Base-by-base conservation (phyloP, 1,140 invertebrate species). In the Liolophura sinensis region DNA sequence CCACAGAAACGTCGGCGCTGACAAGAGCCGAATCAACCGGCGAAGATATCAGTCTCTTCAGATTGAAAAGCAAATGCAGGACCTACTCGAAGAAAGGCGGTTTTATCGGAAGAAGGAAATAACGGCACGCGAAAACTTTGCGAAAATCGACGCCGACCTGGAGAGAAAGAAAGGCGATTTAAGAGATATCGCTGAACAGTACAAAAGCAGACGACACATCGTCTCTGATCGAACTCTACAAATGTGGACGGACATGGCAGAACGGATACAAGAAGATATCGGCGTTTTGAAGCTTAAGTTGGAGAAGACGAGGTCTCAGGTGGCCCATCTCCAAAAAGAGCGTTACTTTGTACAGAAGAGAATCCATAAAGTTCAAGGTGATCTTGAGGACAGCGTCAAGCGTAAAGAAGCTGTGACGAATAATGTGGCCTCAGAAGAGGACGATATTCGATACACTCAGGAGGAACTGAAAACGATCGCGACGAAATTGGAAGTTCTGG, bases 401-500 rank as follows among this genome's bases (percentile, higher is more conserved):
- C 31, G 31, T 40, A 40, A 40, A 40, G 3, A 40, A 40, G 31
- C 31, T 40, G 31, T 40, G 31, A 40, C 31, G 31, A 40, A 66
- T 31, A 64, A 63, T 15, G 62, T 68, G 0, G 52, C 51, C 14
- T 60, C 24, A 31, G 60, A 72, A 25, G 62, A 69, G 31, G 59
- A 51, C 15, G 56, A 68, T 5, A 55, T 69, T 0, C 58, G 60
- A 15, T 50, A 66, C 40, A 62, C 73, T 1, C 52, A 63, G 25
- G 71, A 71, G 5, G 71, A 72, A 49, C 48, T 62, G 12, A 61
- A 61, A 47, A 22, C 27, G 7, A 52, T 74, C 27, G 59, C 57
- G 15, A 60, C 52, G 11, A 72, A 72, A 65, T 59, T 79, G 9
- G 57, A 52, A 4, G 68, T 71, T 12, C 60, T 76, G 59, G 60